Evolutionary conservation across 2,113 vertebrate species (phyloP), one percentile per base, ranked within the genome.

Genomic region (Macquaria ambigua): DNA sequence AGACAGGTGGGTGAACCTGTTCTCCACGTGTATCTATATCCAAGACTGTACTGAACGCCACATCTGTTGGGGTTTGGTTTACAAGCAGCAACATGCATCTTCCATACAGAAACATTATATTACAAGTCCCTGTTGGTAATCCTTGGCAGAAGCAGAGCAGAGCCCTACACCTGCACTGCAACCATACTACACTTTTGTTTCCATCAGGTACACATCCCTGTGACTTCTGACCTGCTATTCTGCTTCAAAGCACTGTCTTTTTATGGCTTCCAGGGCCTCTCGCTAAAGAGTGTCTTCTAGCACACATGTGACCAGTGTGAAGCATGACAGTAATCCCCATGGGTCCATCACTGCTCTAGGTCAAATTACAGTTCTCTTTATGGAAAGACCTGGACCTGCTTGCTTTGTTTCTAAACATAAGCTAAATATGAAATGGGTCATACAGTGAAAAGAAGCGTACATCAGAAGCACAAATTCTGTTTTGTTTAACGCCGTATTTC

Each of bases 1-100:
- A 66, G 41, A 79, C 72, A 77, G 75, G 74, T 76, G 78, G 77
- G 68, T 78, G 79, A 90, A 89, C 87, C 81, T 88, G 83, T 88
- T 89, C 83, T 73, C 63, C 63, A 79, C 25, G 66, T 86, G 74
- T 21, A 46, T 75, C 31, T 37, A 59, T 59, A 48, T 78, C 50
- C 31, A 73, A 88, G 31, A 73, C 56, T 21, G 7, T 21, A 71
- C 52, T 25, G 9, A 70, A 76, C 46, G 55, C 55, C 48, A 61
- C 62, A 80, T 90, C 58, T 23, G 48, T 23, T 48, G 31, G 56
- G 46, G 34, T 87, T 43, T 75, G 64, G 61, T 84, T 84, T 80
- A 82, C 82, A 90, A 53, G 84, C 46, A 84, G 66, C 70, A 82
- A 81, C 74, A 73, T 79, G 62, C 61, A 85, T 59, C 79, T 74